Evolutionary conservation across 92 coral and sea anemone genomes (phyloP).

Genomic region (Phymanthus crucifer): DNA sequence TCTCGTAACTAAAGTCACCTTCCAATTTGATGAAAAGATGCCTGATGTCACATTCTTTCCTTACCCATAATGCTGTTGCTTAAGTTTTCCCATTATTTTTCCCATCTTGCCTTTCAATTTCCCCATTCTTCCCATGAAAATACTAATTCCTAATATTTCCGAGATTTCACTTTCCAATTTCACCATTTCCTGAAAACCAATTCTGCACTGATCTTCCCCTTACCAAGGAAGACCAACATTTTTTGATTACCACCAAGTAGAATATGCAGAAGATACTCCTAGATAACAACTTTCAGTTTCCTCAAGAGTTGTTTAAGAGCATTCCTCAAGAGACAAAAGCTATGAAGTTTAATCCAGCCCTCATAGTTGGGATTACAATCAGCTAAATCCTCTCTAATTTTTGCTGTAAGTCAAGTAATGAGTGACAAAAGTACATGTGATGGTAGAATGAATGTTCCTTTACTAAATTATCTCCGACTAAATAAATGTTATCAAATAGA

Average conservation of each 20-base stretch:
- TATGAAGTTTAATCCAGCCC: no score
- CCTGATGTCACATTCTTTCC: no score
- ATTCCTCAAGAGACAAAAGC: no score
- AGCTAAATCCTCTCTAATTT: neutral
- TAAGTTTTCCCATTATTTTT: neutral
- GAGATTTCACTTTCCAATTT: neutral
- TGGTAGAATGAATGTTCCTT: neutral
- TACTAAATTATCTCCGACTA: neutral
- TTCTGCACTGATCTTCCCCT: neutral
- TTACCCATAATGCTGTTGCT: neutral
- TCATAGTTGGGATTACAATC: no score
- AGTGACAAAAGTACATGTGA: neutral
- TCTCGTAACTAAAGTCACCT: no score
- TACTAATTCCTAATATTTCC: neutral
- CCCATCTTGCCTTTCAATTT: neutral
- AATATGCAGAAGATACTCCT: no score
- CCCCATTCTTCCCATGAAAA: neutral
- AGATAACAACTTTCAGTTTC: no score
- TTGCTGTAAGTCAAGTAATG: neutral
- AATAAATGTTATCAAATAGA: neutral
- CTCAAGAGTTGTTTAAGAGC: no score
- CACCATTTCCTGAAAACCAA: neutral
- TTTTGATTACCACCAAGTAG: no score
- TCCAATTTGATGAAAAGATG: no score
- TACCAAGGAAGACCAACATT: neutral